These are phyloP conservation scores for Mus spicilegus DNA, from an alignment of 2,113 vertebrate species.

Conservation along the genomic window DNA sequence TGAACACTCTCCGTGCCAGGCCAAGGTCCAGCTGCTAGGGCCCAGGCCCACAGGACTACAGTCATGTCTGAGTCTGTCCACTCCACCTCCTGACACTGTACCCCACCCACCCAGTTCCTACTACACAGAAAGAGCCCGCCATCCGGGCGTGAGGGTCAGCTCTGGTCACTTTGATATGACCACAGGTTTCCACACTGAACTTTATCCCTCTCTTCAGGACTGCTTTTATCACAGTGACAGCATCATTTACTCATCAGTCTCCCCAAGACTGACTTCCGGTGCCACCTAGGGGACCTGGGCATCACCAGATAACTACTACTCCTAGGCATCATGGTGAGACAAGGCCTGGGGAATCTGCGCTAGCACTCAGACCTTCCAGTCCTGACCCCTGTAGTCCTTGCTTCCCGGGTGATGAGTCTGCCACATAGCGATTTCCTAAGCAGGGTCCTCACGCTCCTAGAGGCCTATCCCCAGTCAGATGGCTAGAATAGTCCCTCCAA, in stretches of 20 bases:
- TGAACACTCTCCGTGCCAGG: neutral
- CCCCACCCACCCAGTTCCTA: neutral
- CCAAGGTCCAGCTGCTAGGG: neutral
- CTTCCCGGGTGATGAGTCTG: neutral
- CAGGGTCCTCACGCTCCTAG: neutral
- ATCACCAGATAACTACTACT: neutral
- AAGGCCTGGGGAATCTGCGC: rapidly evolving
- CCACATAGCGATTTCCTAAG: neutral
- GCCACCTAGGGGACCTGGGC: neutral
- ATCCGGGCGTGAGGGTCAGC: neutral
- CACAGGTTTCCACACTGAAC: constrained; percentile 34
- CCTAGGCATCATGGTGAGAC: neutral
- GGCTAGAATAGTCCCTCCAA: neutral
- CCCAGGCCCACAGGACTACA: neutral
- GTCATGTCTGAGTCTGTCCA: neutral
- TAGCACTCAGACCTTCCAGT: neutral
- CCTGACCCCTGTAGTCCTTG: neutral
- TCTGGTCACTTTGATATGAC: constrained; percentile 56
- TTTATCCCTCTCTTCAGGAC: constrained; percentile 46
- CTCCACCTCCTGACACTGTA: neutral
- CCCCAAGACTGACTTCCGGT: constrained; percentile 18
- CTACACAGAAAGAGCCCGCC: neutral
- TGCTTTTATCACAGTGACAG: constrained; percentile 49
- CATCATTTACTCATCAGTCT: constrained; percentile 52
- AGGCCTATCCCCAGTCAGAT: neutral